These are phyloP conservation scores for Patiria miniata DNA, from an alignment of 35 echinoderm and acorn worm species.

Conservation along the genomic window DNA sequence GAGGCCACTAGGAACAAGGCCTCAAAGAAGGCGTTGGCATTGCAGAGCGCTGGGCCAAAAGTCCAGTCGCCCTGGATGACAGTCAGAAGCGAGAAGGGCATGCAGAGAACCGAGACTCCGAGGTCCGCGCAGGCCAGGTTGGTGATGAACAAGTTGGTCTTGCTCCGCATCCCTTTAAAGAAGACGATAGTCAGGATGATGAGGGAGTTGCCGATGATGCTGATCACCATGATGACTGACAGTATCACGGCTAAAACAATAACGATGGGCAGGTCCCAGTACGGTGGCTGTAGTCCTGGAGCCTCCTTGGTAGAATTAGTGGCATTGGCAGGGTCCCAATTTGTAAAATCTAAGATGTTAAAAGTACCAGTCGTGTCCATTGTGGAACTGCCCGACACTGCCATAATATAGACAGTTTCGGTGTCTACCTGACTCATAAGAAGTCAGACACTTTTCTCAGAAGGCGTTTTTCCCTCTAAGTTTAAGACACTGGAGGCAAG, in stretches of 20 bases:
- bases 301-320: not conserved
- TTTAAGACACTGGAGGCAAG: too few species aligned
- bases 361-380: too few species aligned
- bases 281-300: not conserved
- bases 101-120: conserved; percentile 73
- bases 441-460: too few species aligned
- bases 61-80: conserved; percentile 64
- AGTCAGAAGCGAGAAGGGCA: conserved; percentile 87
- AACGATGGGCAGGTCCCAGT: conserved; percentile 37
- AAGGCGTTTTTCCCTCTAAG: too few species aligned
- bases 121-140: conserved; percentile 91
- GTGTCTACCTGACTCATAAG: too few species aligned
- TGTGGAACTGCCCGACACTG: too few species aligned
- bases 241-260: conserved; percentile 30
- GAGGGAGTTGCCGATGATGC: conserved; percentile 73
- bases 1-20: conserved; percentile 86
- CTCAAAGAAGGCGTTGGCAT: conserved; percentile 82
- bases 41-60: conserved; percentile 69
- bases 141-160: conserved; percentile 85
- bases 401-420: too few species aligned
- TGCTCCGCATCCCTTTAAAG: conserved; percentile 77
- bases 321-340: too few species aligned
- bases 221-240: conserved; percentile 42
- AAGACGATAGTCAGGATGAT: conserved; percentile 61
- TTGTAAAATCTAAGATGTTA: too few species aligned